Evolutionary conservation across 2,113 vertebrate genomes (phyloP), one percentile per base, ranked within the genome.

Genomic region (Solea solea): DNA sequence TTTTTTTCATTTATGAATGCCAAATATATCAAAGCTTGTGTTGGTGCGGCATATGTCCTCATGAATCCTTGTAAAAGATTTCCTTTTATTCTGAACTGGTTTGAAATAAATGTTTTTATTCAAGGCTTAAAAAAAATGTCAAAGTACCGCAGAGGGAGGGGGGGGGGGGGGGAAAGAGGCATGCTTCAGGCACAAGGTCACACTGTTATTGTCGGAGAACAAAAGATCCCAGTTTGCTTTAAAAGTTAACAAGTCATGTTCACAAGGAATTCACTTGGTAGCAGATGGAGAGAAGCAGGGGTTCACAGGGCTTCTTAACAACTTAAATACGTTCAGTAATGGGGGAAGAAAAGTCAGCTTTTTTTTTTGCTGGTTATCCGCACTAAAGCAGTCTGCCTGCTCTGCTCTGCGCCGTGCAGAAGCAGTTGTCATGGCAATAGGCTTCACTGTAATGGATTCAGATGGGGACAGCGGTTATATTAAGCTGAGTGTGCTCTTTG

Each of bases 341-440:
- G 1, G 39, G 21, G 54, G 53, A 64, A 64, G 67, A 84, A 88
- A 90, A 81, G 78, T 45, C 62, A 66, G 52, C 57, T 72, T 76
- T 65, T 44, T 63, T 72, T 78, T 68, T 40, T 63, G 34, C 60
- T 55, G 71, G 81, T 87, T 83, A 71, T 90, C 82, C 56, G 73
- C 39, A 60, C 57, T 82, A 67, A 57, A 55, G 79, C 81, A 88
- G 84, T 54, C 71, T 74, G 83, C 74, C 75, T 76, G 68, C 76
- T 86, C 79, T 75, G 74, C 76, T 86, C 79, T 75, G 74, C 76
- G 82, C 79, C 55, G 69, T 70, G 89, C 80, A 83, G 85, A 88
- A 77, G 82, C 83, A 74, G 90, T 92, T 90, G 90, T 89, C 90
- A 92, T 92, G 90, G 90, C 85, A 81, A 93, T 90, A 83, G 88